A percentile compares a stretch with the other conserved stretches of the same genome.
These are phyloP conservation scores for Spea hammondii DNA, from an alignment of 2,797 vertebrate genomes.

Conservation along the genomic window DNA sequence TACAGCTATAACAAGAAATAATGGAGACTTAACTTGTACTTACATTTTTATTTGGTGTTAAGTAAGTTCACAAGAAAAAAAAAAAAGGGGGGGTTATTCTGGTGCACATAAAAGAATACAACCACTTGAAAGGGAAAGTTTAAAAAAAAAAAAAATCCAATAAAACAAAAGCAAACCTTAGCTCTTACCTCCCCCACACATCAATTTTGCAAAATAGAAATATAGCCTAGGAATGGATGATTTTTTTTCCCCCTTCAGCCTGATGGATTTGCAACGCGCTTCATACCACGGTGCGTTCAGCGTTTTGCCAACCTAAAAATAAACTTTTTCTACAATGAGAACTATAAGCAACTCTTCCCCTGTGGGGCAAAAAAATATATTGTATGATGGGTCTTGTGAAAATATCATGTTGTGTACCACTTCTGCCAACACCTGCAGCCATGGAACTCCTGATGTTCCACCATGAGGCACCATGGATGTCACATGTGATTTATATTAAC, in stretches of 20 bases:
- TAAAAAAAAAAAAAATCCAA: slow-evolving; percentile 62
- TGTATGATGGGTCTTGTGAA: background rate
- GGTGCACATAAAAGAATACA: slow-evolving; percentile 93
- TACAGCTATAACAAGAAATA: too few species aligned
- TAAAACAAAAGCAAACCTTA: background rate
- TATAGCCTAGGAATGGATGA: slow-evolving; percentile 76
- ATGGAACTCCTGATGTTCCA: too few species aligned
- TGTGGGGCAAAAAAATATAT: slow-evolving; percentile 53
- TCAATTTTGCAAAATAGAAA: slow-evolving; percentile 61
- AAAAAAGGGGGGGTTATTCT: slow-evolving; percentile 85
- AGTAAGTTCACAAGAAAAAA: slow-evolving; percentile 99
- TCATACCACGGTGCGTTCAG: slow-evolving; percentile 78
- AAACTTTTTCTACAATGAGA: slow-evolving; percentile 50
- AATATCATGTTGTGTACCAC: slow-evolving; percentile 57
- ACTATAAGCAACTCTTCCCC: too few species aligned
- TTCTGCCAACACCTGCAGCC: slow-evolving; percentile 52
- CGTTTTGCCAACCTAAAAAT: slow-evolving; percentile 71
- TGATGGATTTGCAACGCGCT: slow-evolving; percentile 73
- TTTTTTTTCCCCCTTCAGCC: slow-evolving; percentile 66
- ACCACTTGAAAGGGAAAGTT: slow-evolving; percentile 70
- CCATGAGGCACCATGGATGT: too few species aligned
- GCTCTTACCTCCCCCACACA: slow-evolving; percentile 12
- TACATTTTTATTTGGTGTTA: slow-evolving; percentile 93
- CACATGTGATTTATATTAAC: too few species aligned
- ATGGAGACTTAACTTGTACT: slow-evolving; percentile 39